These are phyloP conservation scores for Dinoponera quadriceps DNA, from an alignment of 1,140 invertebrate species.

Conservation along the genomic window DNA sequence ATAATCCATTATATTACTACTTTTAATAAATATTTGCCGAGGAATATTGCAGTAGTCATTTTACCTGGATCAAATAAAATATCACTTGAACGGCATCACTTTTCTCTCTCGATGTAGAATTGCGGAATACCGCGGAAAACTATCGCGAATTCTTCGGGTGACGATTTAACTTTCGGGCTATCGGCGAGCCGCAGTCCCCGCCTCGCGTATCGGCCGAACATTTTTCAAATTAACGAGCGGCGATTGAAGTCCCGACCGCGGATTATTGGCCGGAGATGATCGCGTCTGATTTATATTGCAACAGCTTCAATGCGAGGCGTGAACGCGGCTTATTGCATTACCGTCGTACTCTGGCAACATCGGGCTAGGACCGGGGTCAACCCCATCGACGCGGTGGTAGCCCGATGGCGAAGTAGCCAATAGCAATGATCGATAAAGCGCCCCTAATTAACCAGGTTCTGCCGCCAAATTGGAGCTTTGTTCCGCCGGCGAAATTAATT, in stretches of 20 bases:
- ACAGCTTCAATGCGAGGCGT: constrained; percentile 62
- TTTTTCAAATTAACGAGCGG: not conserved
- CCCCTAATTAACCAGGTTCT: constrained; percentile 80
- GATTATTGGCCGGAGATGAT: constrained; percentile 37
- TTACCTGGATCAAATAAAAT: too few relatives aligned
- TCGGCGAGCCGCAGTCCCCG: too few relatives aligned
- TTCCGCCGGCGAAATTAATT: constrained; percentile 81
- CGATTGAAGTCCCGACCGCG: constrained; percentile 43
- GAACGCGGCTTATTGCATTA: constrained; percentile 72
- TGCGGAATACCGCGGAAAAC: too few relatives aligned
- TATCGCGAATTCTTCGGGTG: not conserved
- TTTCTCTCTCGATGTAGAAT: too few relatives aligned
- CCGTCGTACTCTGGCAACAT: constrained; percentile 64
- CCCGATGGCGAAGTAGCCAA: constrained; percentile 74
- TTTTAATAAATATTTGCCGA: too few relatives aligned
- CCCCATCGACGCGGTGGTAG: constrained; percentile 66
- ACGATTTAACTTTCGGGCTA: not conserved
- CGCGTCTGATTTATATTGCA: constrained; percentile 44
- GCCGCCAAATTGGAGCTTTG: constrained; percentile 82
- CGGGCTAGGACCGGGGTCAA: constrained; percentile 51
- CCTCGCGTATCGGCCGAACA: not conserved
- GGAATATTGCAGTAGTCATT: too few relatives aligned
- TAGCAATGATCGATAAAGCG: constrained; percentile 83
- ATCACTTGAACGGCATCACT: too few relatives aligned
- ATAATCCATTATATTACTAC: too few relatives aligned